Evolutionary conservation across 23 tunicate species (phyloP).

Genomic region (Halocynthia roretzi): DNA sequence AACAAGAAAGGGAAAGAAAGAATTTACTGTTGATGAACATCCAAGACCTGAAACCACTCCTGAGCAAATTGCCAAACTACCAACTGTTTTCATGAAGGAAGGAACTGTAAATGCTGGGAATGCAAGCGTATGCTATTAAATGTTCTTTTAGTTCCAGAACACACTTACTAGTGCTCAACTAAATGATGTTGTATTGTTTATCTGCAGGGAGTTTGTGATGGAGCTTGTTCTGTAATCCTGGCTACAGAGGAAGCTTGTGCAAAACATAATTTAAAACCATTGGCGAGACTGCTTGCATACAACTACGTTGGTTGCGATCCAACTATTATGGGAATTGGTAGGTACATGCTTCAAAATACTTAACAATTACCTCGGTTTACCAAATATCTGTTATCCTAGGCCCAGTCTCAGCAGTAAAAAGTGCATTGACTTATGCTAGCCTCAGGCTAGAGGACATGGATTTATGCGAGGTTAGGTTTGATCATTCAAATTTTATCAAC

Average conservation of each 20-base stretch:
- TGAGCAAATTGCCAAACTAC: conserved; percentile 89
- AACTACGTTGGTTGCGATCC: conserved; percentile 93
- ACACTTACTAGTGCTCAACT: background rate
- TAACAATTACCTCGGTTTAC: background rate
- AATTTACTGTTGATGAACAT: conserved; percentile 83
- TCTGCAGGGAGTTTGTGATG: conserved; percentile 97
- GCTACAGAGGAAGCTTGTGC: conserved; percentile 96
- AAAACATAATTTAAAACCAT: conserved; percentile 64
- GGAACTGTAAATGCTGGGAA: conserved; percentile 99
- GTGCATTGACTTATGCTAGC: conserved; percentile 56
- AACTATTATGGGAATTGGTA: conserved; percentile 86
- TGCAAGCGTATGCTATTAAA: conserved; percentile 77
- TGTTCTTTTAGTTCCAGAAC: background rate
- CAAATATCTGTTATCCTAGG: conserved; percentile 29
- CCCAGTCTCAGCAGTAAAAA: conserved; percentile 74
- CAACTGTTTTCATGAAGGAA: conserved; percentile 85
- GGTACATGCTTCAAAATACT: background rate
- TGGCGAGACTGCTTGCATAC: conserved; percentile 78
- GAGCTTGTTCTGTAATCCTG: conserved; percentile 85
- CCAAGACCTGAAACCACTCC: conserved; percentile 84
- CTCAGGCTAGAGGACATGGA: conserved; percentile 75
- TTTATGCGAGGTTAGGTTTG: conserved; percentile 63
- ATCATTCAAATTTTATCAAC: conserved; percentile 1
- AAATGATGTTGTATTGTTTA: background rate
- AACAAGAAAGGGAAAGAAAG: conserved; percentile 53